Base-by-base conservation (phyloP, 1,140 invertebrate species). In the Venturia canescens region DNA sequence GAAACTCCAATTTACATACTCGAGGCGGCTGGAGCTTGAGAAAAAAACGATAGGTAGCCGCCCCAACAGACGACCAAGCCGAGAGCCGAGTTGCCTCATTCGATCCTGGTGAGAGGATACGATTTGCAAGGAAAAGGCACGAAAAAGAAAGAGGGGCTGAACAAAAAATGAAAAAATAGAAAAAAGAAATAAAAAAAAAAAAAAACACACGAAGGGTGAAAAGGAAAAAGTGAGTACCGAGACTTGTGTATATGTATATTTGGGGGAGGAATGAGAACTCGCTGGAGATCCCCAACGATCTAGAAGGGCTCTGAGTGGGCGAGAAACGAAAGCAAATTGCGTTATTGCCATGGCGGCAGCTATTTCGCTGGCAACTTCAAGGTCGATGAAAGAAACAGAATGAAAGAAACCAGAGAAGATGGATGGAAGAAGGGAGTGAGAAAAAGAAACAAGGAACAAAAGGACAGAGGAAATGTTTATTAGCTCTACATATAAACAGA, bases 1-100 rank as follows among this genome's bases (percentile, higher is more conserved):
- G 74, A 80, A 82, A 84, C 69, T 84, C 79, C 80, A 86, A 83
- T 87, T 87, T 87, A 83, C 83, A 85, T 82, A 82, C 78, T 82
- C 63, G 60, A 82, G 82, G 78, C 63, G 38, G 31, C 53, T 34
- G 53, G 34, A 23, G 21, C 50, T n/a, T 16, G 50, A 80, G 80
- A 63, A 83, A 83, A 80, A 76, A 83, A 38, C 18, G 50, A 60
- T 70, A 53, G 63, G 44, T 57, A 29, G 66, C 66, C 77, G 67
- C 63, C 66, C 74, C 79, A 79, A 78, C 78, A 78, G 77, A 66
- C 71, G 77, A 66, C 71, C 66, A 50, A 34, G 82, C 31, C 53
- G 48, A 83, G 79, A 72, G 16, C 16, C 71, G 21, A 27, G 23
- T 23, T n/a, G 44, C 48, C 44, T 74, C 71, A 74, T 74, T 74